phyloP scores from a whole-genome alignment of 2,888 invertebrate species.

The Periphyllus acericola region DNA sequence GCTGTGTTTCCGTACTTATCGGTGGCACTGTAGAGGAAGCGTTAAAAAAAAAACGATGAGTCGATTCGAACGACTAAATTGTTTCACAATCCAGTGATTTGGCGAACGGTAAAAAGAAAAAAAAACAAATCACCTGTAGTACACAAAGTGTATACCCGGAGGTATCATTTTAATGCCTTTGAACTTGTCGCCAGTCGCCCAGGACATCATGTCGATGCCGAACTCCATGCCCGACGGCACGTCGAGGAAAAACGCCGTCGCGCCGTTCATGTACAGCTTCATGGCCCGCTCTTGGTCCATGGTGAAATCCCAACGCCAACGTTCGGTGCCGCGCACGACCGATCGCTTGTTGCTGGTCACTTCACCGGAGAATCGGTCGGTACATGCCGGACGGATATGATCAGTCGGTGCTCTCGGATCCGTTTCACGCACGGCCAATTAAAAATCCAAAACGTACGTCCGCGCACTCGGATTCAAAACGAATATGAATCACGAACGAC shows the following conservation, averaged over 20 bases:
- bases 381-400: not conserved
- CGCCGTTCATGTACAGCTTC: constrained; percentile 82
- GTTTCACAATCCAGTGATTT: not conserved
- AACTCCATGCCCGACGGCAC: constrained; percentile 93
- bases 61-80: too few species aligned
- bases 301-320: not conserved
- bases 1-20: constrained; percentile 70
- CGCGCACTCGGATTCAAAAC: too few species aligned
- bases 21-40: constrained; percentile 68
- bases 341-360: not conserved
- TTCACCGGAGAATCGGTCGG: not conserved
- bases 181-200: constrained; percentile 92
- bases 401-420: not conserved
- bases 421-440: too few species aligned
- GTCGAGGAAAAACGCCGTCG: constrained; percentile 82
- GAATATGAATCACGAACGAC: too few species aligned
- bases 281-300: constrained; percentile 83
- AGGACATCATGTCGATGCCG: constrained; percentile 92
- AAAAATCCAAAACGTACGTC: not conserved
- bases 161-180: constrained; percentile 99
- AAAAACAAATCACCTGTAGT: constrained; percentile 76
- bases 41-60: not conserved
- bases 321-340: not conserved
- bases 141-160: constrained; percentile 92
- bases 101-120: not conserved